A percentile compares a stretch with the other conserved stretches of the same genome.
Conservation (phyloP, 2,888 invertebrate species). For the Cataglyphis altisquamis region DNA sequence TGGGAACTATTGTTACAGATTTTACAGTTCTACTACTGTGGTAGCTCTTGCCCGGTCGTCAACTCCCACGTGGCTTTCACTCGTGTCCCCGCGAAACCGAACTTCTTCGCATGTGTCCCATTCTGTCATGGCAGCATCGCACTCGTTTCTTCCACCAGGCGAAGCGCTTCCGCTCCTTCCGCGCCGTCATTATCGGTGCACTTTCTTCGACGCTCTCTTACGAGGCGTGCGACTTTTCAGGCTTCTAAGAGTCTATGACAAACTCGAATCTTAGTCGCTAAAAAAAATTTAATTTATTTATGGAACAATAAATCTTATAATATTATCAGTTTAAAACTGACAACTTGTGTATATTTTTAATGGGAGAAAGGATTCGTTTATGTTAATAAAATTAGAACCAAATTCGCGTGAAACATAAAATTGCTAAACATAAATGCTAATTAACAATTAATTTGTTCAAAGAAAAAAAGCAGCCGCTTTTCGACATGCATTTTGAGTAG, state of each 20-base stretch:
- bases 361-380: not conserved
- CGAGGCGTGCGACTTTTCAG: slow-evolving; percentile 12
- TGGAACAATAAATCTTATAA: not conserved
- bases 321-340: not conserved
- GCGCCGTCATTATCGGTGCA: slow-evolving; percentile 44
- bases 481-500: not conserved
- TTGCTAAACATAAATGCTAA: not conserved
- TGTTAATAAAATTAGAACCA: not conserved
- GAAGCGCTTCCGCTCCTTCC: slow-evolving; percentile 67
- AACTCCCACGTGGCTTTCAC: slow-evolving; percentile 86
- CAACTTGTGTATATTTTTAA: not conserved
- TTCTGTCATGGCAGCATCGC: slow-evolving; percentile 61
- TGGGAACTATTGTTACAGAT: slow-evolving; percentile 86
- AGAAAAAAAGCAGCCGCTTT: not conserved
- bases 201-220: slow-evolving; percentile 52
- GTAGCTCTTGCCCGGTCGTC: slow-evolving; percentile 74
- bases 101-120: slow-evolving; percentile 68
- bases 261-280: not conserved
- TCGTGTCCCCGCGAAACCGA: slow-evolving; percentile 81
- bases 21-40: slow-evolving; percentile 84
- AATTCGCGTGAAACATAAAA: not conserved
- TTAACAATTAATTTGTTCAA: not conserved
- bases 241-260: not conserved
- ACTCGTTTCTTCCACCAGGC: slow-evolving; percentile 51
- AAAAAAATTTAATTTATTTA: slow-evolving; percentile 4